Percentiles rank a stretch among this genome's conserved stretches.
These are phyloP conservation scores for Ooceraea biroi DNA, from an alignment of 1,140 invertebrate species.

Conservation along the genomic window DNA sequence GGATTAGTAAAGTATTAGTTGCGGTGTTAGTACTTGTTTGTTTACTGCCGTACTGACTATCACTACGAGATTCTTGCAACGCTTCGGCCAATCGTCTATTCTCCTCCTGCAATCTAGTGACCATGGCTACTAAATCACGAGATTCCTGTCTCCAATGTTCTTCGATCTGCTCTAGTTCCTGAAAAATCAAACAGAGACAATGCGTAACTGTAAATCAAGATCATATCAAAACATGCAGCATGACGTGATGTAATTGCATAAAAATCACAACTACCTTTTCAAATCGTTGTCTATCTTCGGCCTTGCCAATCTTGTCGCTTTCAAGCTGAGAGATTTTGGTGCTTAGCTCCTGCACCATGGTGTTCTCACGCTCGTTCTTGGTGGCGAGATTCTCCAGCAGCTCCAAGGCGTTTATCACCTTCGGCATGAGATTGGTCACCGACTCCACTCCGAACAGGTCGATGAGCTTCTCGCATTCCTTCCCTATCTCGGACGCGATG, in stretches of 20 bases:
- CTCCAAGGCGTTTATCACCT: constrained; percentile 98
- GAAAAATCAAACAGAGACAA: constrained; percentile 65
- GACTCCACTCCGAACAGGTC: constrained; percentile 96
- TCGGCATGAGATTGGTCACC: constrained; percentile 96
- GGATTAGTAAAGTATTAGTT: constrained; percentile 67
- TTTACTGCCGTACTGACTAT: constrained; percentile 82
- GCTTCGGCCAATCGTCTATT: constrained; percentile 92
- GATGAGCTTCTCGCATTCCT: constrained; percentile 98
- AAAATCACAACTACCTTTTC: constrained; percentile 90
- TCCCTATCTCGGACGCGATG: constrained; percentile 98
- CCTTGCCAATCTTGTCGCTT: constrained; percentile 96
- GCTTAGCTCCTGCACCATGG: constrained; percentile 92
- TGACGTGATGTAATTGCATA: not conserved
- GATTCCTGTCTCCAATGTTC: constrained; percentile 97
- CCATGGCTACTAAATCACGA: constrained; percentile 93
- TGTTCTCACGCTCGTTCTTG: constrained; percentile 95
- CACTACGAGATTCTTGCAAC: constrained; percentile 83
- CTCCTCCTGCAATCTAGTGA: constrained; percentile 95
- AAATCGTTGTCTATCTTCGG: constrained; percentile 95
- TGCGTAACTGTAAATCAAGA: too few relatives aligned
- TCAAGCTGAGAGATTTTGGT: constrained; percentile 95
- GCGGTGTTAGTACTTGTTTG: constrained; percentile 81
- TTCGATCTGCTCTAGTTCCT: constrained; percentile 98
- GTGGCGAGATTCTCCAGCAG: constrained; percentile 96
- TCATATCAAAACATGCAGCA: too few relatives aligned